Base-by-base conservation (phyloP, 23 tunicate genomes). In the Halocynthia aurantium region DNA sequence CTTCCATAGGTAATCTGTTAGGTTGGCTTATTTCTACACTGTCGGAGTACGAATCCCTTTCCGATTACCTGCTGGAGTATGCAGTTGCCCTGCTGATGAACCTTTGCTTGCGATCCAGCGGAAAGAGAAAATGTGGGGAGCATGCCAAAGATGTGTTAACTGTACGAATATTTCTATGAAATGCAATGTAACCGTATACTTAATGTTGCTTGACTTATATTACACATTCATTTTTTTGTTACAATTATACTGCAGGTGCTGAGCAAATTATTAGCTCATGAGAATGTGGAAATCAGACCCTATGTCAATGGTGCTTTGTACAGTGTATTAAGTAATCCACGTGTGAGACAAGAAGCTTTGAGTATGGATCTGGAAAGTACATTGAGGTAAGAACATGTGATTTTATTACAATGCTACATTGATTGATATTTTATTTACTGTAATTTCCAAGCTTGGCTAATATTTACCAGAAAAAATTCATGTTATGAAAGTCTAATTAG, bases 41-140 rank as follows among this genome's bases (percentile, higher is more conserved):
- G 44, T 57, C 84, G 18, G 98, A 86, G 22, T 86, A 70, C 54
- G 91, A 86, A 40, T 60, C 62, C 0, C 52, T 96, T 19, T 96
- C 99, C 11, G 99, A 96, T 56, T 96, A 96, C 78, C 79, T 96
- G 87, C 72, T 96, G 80, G 99, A 96, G 66, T 96, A 96, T 57
- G 96, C 99, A 7, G 88, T 84, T 61, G 99, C 99, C 51, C 67
- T 96, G 64, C 81, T 96, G 20, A 89, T 89, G 96, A 96, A 96
- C 61, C 68, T 96, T 9, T 96, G 99, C 70, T 68, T 96, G 56
- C 82, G 99, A 18, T 67, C 84, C 51, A 73, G 73, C 7, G 99
- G 99, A 52, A 92, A 92, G 56, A 40, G 75, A 50, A 85, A 85
- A 62, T 86, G 96, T 57, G 96, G 84, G 12, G 86, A 85, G 53